Percentiles rank a stretch among this genome's conserved stretches.
phyloP scores from a whole-genome alignment of 2,797 vertebrate species.

The Myotis vivesi region DNA sequence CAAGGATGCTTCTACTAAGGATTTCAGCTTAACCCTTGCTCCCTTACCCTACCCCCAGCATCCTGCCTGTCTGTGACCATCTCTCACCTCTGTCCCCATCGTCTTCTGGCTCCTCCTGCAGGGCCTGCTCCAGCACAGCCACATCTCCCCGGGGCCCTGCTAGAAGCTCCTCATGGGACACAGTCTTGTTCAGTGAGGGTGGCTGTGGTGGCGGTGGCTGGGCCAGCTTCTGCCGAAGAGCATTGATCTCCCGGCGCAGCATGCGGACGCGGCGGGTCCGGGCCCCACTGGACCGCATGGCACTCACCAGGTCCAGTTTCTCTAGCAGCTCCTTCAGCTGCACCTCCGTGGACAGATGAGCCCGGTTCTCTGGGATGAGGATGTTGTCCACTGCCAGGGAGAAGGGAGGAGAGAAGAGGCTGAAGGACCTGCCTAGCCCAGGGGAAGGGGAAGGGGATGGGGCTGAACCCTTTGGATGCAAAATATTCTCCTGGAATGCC shows the following conservation, averaged over 20 bases:
- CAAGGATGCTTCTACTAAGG: background rate
- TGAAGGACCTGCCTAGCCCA: slow-evolving; percentile 49
- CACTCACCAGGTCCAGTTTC: slow-evolving; percentile 93
- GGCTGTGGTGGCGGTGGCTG: slow-evolving; percentile 86
- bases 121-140: slow-evolving; percentile 66
- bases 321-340: slow-evolving; percentile 96
- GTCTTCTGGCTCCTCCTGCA: slow-evolving; percentile 80
- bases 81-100: slow-evolving; percentile 84
- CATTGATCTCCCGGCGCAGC: slow-evolving; percentile 94
- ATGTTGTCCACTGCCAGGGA: slow-evolving; percentile 92
- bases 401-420: slow-evolving; percentile 66
- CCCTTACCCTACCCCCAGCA: background rate
- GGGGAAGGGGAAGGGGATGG: slow-evolving; percentile 24
- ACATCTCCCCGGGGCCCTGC: slow-evolving; percentile 77
- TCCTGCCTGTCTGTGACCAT: background rate
- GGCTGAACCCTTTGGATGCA: slow-evolving; percentile 28
- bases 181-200: slow-evolving; percentile 84
- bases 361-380: slow-evolving; percentile 92
- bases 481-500: slow-evolving; percentile 49
- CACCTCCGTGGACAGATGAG: slow-evolving; percentile 92
- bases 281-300: slow-evolving; percentile 93
- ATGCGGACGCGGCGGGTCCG: slow-evolving; percentile 94
- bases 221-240: slow-evolving; percentile 90
- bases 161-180: slow-evolving; percentile 85
- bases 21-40: background rate